Base-by-base conservation (phyloP, 2,113 vertebrate genomes). In the Ptychochromis oligacanthus region DNA sequence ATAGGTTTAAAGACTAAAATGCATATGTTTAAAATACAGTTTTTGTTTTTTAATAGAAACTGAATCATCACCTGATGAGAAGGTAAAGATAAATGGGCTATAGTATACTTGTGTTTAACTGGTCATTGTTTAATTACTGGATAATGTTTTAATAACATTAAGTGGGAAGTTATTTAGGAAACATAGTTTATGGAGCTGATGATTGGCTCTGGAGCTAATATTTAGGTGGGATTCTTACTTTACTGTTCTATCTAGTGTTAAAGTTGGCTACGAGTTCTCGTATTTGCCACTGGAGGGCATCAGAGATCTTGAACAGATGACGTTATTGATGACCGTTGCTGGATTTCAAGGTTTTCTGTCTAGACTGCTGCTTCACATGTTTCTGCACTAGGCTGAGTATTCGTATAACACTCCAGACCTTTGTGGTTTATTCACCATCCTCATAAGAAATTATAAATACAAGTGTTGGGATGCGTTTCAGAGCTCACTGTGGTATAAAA, bases 261-360 rank as follows among this genome's bases (percentile, higher is more conserved):
- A 28, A 52, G 13, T 24, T 54, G 4, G 0, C 24, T 67, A 31
- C 24, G 70, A 4, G 1, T 38, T 2, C 55, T 13, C 2, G 1
- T 2, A 59, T 56, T 7, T 5, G 17, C 85, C 92, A 85, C 75
- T 77, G 85, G 88, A 82, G 55, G 91, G 14, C 60, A 5, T 1
- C 2, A 6, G 2, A 18, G n/a, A 52, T 4, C 1, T 9, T 34
- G 22, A 67, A 36, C 56, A 3, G 4, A 26, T n/a, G 1, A 13
- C n/a, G 65, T 72, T 72, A 31, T 5, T 1, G 12, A 43, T 70
- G 1, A 12, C 14, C 46, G 24, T 18, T 26, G 43, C 17, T 62
- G 31, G 13, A 58, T 36, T 75, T 82, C 6, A 80, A 62, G 34
- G 62, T 54, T 72, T 72, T 72, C 6, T 14, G 10, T 72, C 24